A percentile compares a stretch with the other conserved stretches of the same genome.
These are phyloP conservation scores for Pedicia rivosa DNA, from an alignment of 2,888 invertebrate species.

Conservation along the genomic window DNA sequence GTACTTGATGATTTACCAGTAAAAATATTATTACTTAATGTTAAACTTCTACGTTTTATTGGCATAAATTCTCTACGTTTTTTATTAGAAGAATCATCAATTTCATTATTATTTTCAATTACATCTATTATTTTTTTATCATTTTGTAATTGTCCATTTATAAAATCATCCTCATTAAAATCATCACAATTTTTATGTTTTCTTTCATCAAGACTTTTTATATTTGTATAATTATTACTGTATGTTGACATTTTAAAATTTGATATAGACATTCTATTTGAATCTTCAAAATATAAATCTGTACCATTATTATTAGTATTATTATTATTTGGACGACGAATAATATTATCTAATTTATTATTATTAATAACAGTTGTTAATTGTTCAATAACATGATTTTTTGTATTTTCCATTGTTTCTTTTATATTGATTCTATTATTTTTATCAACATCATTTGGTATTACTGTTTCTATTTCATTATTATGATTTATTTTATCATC, in stretches of 20 bases:
- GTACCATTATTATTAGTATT: constrained; percentile 11
- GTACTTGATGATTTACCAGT: constrained; percentile 10
- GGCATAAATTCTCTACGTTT: background rate
- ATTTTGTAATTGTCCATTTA: too few species aligned
- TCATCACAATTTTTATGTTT: too few species aligned
- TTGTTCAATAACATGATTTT: constrained; percentile 21
- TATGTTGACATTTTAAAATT: constrained; percentile 2
- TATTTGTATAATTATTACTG: too few species aligned
- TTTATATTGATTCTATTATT: too few species aligned
- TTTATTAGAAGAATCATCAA: background rate
- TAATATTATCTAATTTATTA: constrained; percentile 21
- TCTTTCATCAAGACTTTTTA: too few species aligned
- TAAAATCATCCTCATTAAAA: too few species aligned
- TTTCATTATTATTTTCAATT: background rate
- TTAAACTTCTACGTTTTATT: constrained; percentile 16
- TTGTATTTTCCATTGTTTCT: constrained; percentile 6
- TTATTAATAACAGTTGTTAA: constrained; percentile 20
- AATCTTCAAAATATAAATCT: constrained; percentile 7
- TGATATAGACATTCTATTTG: too few species aligned
- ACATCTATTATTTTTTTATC: background rate
- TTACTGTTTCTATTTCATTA: constrained; percentile 8
- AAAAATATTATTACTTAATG: constrained; percentile 9
- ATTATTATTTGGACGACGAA: constrained; percentile 13
- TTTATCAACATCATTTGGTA: constrained; percentile 5
- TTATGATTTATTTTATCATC: constrained; percentile 6